A percentile compares a stretch with the other conserved stretches of the same genome.
Conservation (phyloP, 2,797 vertebrate genomes). For the Melanogrammus aeglefinus region DNA sequence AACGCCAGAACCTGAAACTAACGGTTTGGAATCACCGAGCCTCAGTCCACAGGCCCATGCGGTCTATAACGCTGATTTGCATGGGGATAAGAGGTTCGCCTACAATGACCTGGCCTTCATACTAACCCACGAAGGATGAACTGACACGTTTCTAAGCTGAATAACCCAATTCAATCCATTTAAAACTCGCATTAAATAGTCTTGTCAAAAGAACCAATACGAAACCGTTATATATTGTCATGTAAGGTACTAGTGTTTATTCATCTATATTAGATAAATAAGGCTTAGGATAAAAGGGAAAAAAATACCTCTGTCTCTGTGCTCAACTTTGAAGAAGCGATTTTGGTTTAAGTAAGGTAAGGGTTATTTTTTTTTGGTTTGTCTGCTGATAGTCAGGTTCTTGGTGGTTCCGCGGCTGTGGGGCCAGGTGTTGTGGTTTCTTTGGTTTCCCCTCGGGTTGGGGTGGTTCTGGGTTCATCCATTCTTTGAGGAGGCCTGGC, state of each 20-base stretch:
- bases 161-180: not conserved
- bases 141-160: not conserved
- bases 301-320: too few species aligned
- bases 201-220: not conserved
- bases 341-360: too few species aligned
- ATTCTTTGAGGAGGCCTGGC: too few species aligned
- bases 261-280: too few species aligned
- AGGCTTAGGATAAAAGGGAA: too few species aligned
- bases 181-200: not conserved
- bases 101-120: not conserved
- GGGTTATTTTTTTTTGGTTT: too few species aligned
- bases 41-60: not conserved
- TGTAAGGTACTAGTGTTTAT: not conserved
- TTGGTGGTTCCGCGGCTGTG: too few species aligned
- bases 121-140: not conserved
- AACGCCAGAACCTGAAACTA: not conserved
- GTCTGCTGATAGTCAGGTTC: too few species aligned
- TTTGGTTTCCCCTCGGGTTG: too few species aligned
- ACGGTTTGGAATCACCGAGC: not conserved
- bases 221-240: not conserved
- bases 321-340: too few species aligned
- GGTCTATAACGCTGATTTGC: not conserved
- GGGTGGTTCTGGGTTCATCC: too few species aligned
- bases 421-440: too few species aligned
- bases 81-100: not conserved